A percentile compares a stretch with the other conserved stretches of the same genome.
These are phyloP conservation scores for Zootoca vivipara DNA, from an alignment of 2,113 vertebrate species.

Conservation along the genomic window DNA sequence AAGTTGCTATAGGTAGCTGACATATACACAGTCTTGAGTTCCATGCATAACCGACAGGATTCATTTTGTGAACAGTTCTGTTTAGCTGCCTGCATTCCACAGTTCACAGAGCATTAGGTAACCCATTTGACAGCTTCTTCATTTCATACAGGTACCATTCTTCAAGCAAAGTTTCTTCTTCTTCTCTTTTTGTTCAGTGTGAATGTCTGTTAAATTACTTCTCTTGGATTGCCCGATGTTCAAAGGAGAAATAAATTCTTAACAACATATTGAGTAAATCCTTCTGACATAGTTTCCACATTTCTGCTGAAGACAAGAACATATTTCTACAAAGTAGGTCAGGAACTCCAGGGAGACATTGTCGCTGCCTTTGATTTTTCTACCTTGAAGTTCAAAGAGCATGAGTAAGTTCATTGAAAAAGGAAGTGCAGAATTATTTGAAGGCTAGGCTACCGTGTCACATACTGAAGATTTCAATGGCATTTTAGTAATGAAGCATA, in stretches of 20 bases:
- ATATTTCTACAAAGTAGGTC: constrained; percentile 75
- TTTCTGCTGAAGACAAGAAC: constrained; percentile 63
- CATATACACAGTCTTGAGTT: not conserved
- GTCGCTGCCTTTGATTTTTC: constrained; percentile 75
- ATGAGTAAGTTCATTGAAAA: constrained; percentile 72
- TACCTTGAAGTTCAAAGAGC: constrained; percentile 79
- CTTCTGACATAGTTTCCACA: constrained; percentile 56
- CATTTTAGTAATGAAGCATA: constrained; percentile 14
- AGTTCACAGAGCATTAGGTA: constrained; percentile 41
- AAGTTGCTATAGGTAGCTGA: not conserved
- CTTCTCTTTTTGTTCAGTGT: constrained; percentile 36
- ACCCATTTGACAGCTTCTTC: constrained; percentile 35
- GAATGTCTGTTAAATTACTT: constrained; percentile 42
- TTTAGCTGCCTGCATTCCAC: constrained; percentile 43
- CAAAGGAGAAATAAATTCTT: constrained; percentile 58
- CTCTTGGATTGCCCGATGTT: constrained; percentile 55
- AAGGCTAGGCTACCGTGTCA: constrained; percentile 48
- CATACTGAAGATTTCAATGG: constrained; percentile 34
- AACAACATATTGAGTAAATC: constrained; percentile 58
- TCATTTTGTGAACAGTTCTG: constrained; percentile 3
- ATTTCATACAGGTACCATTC: constrained; percentile 26
- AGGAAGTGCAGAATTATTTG: constrained; percentile 65
- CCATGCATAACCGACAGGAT: constrained; percentile 31
- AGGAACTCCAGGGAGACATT: constrained; percentile 74
- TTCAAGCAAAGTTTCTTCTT: constrained; percentile 18